Evolutionary conservation across 2,797 vertebrate species (phyloP).

Genomic region (Synanceia verrucosa): DNA sequence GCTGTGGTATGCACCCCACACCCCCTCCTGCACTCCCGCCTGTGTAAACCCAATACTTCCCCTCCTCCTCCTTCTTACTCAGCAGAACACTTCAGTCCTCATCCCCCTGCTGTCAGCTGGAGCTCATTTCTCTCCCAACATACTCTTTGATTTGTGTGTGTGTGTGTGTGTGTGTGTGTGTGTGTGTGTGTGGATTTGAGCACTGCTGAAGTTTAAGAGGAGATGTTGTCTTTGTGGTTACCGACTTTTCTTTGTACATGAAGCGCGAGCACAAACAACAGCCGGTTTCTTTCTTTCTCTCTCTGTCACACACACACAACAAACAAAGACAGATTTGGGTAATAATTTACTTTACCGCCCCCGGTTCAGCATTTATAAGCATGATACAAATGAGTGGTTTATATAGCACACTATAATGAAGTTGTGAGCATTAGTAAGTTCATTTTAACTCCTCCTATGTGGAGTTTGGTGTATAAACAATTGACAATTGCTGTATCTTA

Average conservation of each 20-base stretch:
- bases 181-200: not conserved
- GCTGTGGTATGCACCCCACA: constrained; percentile 68
- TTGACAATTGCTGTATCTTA: not conserved
- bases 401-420: constrained; percentile 7
- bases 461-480: not conserved
- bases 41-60: constrained; percentile 61
- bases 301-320: constrained; percentile 1
- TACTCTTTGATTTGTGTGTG: constrained; percentile 43
- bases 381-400: not conserved
- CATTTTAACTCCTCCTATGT: not conserved
- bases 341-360: constrained; percentile 19
- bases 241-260: constrained; percentile 60
- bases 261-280: constrained; percentile 61
- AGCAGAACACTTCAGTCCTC: constrained; percentile 66
- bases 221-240: constrained; percentile 66
- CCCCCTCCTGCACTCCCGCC: constrained; percentile 56
- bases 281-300: constrained; percentile 36
- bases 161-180: constrained; percentile 1
- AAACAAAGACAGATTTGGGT: constrained; percentile 39
- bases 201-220: constrained; percentile 55
- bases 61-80: constrained; percentile 54
- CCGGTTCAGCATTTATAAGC: constrained; percentile 4
- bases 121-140: constrained; percentile 72
- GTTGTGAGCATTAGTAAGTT: not conserved
- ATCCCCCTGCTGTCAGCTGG: constrained; percentile 71